Base-by-base conservation (phyloP, 2,113 vertebrate species). In the Peucedramus taeniatus region DNA sequence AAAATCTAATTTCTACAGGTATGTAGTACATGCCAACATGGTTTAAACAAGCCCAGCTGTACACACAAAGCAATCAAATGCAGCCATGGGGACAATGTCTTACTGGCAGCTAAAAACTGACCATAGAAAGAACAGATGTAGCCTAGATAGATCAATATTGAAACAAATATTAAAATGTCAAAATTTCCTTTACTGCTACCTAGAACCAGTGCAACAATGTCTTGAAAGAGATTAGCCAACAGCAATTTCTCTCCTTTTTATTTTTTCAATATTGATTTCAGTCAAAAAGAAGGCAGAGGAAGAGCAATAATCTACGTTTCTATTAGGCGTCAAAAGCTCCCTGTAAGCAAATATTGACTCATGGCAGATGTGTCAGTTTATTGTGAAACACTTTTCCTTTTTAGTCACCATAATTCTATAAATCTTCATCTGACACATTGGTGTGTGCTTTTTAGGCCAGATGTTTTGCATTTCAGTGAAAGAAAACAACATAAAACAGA, bases 41-140 rank as follows among this genome's bases (percentile, higher is more conserved):
- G 63, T 82, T 95, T 93, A 88, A 88, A 70, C 66, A 95, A 90
- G 76, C 66, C 78, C 92, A 96, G 87, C 95, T 96, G 91, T 91
- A 95, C 47, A 96, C 78, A 96, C 94, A 96, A 10, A 87, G 45
- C 17, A 83, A 74, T 74, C 63, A 70, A 90, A 70, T 28, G 50
- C 39, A 70, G 50, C 35, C 60, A 37, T 53, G n/a, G 30, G 66
- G 63, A 82, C 84, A 93, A 54, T 50, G 20, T 53, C 71, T 87
- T 93, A 91, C 11, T 83, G 87, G 88, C 74, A 87, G 59, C 45
- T 83, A 35, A 90, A 94, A 95, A 54, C 27, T 71, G 82, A 72
- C 87, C 10, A 5, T 5, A 69, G 51, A 61, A 89, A 63, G 39
- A 80, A 40, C 33, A 86, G 75, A 80, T 65, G 66, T 69, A 93